These are phyloP conservation scores for Steinernema scapterisci DNA, from an alignment of 2,888 invertebrate species.

Conservation along the genomic window DNA sequence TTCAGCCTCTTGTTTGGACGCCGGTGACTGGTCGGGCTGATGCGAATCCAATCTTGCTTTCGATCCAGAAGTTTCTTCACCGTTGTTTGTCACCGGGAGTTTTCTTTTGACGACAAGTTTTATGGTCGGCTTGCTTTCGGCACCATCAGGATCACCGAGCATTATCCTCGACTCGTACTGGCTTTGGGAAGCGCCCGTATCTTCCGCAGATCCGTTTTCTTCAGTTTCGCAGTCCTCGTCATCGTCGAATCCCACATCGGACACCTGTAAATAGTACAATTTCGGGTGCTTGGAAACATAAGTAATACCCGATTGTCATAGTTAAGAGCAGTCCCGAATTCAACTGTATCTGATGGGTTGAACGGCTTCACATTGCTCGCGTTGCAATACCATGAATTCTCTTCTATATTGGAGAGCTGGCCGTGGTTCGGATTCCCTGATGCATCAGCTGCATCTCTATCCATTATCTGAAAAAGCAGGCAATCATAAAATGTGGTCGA, in stretches of 20 bases:
- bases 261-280: too few relatives aligned
- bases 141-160: neutral
- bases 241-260: neutral
- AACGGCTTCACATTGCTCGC: too few relatives aligned
- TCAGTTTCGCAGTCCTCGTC: neutral
- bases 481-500: neutral
- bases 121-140: neutral
- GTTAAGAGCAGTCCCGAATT: too few relatives aligned
- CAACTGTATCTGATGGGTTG: too few relatives aligned
- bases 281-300: too few relatives aligned
- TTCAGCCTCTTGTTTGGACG: neutral
- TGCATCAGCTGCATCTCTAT: neutral
- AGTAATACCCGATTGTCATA: too few relatives aligned
- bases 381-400: neutral
- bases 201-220: neutral
- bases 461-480: constrained; percentile 15
- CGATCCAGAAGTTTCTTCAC: constrained; percentile 6
- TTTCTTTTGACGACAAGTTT: constrained; percentile 12
- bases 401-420: neutral
- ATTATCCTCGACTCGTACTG: constrained; percentile 9
- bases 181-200: neutral
- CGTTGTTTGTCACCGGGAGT: neutral
- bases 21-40: neutral
- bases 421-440: neutral
- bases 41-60: neutral